These are phyloP conservation scores for Cydia amplana DNA, from an alignment of 1,140 invertebrate genomes.

Conservation along the genomic window DNA sequence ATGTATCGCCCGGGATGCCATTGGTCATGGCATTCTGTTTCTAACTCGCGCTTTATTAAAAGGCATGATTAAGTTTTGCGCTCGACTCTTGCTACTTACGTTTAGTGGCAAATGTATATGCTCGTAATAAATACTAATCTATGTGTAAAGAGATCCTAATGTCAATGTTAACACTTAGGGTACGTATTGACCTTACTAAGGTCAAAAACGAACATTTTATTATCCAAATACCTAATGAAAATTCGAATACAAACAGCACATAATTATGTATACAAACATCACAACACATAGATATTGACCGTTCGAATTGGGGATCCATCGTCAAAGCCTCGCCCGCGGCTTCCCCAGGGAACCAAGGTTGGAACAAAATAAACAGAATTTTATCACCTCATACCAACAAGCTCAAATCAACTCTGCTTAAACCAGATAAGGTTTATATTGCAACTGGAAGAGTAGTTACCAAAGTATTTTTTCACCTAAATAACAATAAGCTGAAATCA, in stretches of 20 bases:
- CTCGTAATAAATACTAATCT: too few species aligned
- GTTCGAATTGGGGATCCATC: constrained; percentile 13
- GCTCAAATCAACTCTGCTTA: not conserved
- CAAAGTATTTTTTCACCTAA: not conserved
- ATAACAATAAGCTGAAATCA: not conserved
- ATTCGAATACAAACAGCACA: not conserved
- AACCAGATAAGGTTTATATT: not conserved
- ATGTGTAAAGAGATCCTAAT: too few species aligned
- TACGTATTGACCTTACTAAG: too few species aligned
- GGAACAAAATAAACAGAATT: constrained; percentile 17
- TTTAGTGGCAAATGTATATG: too few species aligned
- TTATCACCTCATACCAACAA: not conserved
- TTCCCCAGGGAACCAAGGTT: not conserved
- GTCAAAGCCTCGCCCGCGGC: constrained; percentile 11
- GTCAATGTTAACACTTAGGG: too few species aligned
- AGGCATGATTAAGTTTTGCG: too few species aligned
- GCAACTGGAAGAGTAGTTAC: not conserved
- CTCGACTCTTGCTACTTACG: too few species aligned
- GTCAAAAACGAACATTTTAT: not conserved
- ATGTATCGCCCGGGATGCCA: too few species aligned
- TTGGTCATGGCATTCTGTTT: too few species aligned
- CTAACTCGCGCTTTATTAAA: too few species aligned
- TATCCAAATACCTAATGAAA: not conserved
- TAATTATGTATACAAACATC: constrained; percentile 13
- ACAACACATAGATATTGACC: constrained; percentile 12